Evolutionary conservation across 2,888 invertebrate genomes (phyloP), one percentile per base, ranked within the genome.

Genomic region (Crepidodera aurea): DNA sequence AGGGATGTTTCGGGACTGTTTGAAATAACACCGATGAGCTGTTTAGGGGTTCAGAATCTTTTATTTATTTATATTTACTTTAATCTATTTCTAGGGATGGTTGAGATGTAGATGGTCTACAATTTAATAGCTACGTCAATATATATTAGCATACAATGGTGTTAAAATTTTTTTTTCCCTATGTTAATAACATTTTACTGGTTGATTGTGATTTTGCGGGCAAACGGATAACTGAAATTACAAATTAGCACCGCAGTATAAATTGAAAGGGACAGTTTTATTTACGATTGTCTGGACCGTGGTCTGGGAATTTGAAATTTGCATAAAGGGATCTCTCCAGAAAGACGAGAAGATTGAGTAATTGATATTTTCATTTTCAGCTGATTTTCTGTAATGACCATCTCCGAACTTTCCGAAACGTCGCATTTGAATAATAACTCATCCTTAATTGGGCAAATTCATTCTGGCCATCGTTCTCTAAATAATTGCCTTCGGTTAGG

Each of bases 351-450:
- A 53, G 42, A 64, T 64, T 60, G 57, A 51, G 56, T 58, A 64
- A 64, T 65, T 55, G 58, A 61, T 54, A 61, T 59, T 58, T 65
- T 58, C 58, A 65, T 62, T 62, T 29, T 48, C 53, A 40, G 25
- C 56, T 46, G 51, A 54, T 59, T 51, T 54, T 55, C 48, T 18
- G 40, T 59, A 65, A 59, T 62, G 32, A 54, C 50, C 44, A 27
- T 53, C 34, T 40, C 50, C 29, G 39, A 59, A 51, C 58, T 50
- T 53, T 50, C 22, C 25, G 51, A 34, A 59, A 44, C 32, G 60
- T 51, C 46, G 51, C 51, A 51, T 65, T 65, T 56, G 65, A 62
- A 65, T 65, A 62, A 62, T 56, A 60, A 62, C 27, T 60, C 58
- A 57, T 32, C 51, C 56, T 46, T 50, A 59, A 65, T 65, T 62